phyloP scores from a whole-genome alignment of 1,140 invertebrate genomes.

The Brachionus koreanus region DNA sequence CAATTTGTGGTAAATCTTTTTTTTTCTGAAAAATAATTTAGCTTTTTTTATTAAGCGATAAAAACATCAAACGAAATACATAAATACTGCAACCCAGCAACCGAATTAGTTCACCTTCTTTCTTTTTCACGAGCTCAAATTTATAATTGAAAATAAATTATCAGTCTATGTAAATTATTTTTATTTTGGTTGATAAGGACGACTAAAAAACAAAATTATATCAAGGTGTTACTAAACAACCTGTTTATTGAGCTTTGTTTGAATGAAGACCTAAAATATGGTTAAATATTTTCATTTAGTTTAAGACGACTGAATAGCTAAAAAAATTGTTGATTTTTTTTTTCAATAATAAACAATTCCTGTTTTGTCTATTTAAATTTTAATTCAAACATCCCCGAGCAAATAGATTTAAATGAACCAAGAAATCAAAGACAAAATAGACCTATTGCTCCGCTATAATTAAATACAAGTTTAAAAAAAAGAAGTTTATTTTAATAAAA shows the following conservation, averaged over 20 bases:
- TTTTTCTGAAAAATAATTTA: constrained; percentile 1
- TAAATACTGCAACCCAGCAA: constrained; percentile 30
- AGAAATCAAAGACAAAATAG: too few species aligned
- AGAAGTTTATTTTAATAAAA: too few species aligned
- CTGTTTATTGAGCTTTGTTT: constrained; percentile 7
- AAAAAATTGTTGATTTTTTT: not conserved
- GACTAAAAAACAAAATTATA: constrained; percentile 41
- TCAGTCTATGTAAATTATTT: not conserved
- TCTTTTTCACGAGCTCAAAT: not conserved
- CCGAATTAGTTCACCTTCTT: not conserved
- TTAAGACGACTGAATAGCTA: not conserved
- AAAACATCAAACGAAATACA: not conserved
- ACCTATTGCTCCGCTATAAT: too few species aligned
- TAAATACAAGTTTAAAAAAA: too few species aligned
- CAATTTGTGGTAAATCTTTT: not conserved
- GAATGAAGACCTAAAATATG: not conserved
- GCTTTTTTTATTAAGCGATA: not conserved
- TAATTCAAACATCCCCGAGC: too few species aligned
- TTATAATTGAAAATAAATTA: constrained; percentile 27
- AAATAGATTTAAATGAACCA: too few species aligned
- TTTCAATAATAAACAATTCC: too few species aligned
- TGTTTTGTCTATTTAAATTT: too few species aligned
- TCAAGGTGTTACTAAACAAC: constrained; percentile 34
- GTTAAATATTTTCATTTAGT: not conserved
- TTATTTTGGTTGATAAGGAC: constrained; percentile 34